Evolutionary conservation across 2,888 invertebrate genomes (phyloP).

Genomic region (Ashinkailepas kermadecensis): DNA sequence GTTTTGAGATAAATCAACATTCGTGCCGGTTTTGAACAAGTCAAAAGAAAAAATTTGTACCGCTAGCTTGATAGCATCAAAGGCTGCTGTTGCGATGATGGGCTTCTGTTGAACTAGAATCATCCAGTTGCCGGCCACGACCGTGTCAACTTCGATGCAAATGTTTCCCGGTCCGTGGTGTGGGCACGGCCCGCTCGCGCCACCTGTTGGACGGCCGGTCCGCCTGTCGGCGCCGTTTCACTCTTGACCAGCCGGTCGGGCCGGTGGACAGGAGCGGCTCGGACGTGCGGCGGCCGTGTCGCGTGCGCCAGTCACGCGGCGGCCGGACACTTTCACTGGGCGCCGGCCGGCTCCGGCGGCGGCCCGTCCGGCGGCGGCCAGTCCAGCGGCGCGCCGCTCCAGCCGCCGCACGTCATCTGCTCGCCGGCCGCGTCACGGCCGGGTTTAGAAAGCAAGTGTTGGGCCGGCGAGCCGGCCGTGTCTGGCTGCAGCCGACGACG

Average conservation of each 20-base stretch:
- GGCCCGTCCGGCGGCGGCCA: neutral
- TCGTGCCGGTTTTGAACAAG: no score
- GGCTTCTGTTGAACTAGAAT: no score
- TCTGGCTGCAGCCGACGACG: neutral
- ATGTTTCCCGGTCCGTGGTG: no score
- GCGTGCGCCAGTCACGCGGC: neutral
- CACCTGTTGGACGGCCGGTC: neutral
- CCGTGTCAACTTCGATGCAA: no score
- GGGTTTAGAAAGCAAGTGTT: slow-evolving; percentile 16
- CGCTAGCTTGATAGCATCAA: no score
- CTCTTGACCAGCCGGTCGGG: neutral
- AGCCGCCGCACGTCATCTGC: neutral
- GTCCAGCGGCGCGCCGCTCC: neutral
- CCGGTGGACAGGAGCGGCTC: neutral
- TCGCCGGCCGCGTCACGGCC: neutral
- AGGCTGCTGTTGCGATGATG: no score
- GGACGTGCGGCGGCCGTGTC: neutral
- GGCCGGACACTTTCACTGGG: slow-evolving; percentile 2
- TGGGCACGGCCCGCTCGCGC: no score
- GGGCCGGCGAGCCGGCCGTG: neutral
- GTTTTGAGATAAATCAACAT: no score
- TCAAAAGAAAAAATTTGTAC: no score
- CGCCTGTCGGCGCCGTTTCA: neutral
- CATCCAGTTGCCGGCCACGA: no score
- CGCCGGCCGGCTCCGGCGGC: neutral